These are phyloP conservation scores for Oryzias dopingdopingensis DNA, from an alignment of 2,797 vertebrate species.

Conservation along the genomic window DNA sequence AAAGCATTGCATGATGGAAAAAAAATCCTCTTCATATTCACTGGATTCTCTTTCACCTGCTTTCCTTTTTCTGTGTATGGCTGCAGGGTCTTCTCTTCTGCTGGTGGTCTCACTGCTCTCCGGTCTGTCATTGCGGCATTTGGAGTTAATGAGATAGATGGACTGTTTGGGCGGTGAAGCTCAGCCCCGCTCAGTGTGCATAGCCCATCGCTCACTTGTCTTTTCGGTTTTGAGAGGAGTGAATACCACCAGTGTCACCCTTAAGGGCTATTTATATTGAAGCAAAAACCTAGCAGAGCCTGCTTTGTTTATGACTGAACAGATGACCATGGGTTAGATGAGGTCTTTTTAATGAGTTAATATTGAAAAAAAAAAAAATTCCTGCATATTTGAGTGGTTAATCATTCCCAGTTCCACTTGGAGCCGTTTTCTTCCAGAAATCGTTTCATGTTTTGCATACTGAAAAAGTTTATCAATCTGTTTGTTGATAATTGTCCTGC, in stretches of 20 bases:
- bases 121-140: conserved; percentile 54
- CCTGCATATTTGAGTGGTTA: conserved; percentile 13
- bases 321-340: conserved; percentile 28
- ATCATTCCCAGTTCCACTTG: not conserved
- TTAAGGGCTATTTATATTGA: conserved; percentile 55
- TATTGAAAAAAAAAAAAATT: not conserved
- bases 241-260: conserved; percentile 57
- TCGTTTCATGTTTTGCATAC: conserved; percentile 1
- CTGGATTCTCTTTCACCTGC: conserved; percentile 53
- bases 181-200: conserved; percentile 50
- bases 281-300: conserved; percentile 45
- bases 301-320: conserved; percentile 33
- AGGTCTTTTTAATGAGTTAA: conserved; percentile 12
- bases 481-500: conserved; percentile 12
- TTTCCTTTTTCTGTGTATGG: conserved; percentile 52
- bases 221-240: conserved; percentile 37
- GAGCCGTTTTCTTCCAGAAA: not conserved
- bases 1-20: conserved; percentile 49
- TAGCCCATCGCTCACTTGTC: conserved; percentile 36
- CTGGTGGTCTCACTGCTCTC: conserved; percentile 67
- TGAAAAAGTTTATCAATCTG: conserved; percentile 13
- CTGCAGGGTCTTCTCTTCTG: conserved; percentile 52
- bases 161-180: conserved; percentile 59
- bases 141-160: conserved; percentile 72
- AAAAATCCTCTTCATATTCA: conserved; percentile 58